A percentile compares a stretch with the other conserved stretches of the same genome.
Evolutionary conservation across 1,140 invertebrate species (phyloP).

Genomic region (Eueides isabella): DNA sequence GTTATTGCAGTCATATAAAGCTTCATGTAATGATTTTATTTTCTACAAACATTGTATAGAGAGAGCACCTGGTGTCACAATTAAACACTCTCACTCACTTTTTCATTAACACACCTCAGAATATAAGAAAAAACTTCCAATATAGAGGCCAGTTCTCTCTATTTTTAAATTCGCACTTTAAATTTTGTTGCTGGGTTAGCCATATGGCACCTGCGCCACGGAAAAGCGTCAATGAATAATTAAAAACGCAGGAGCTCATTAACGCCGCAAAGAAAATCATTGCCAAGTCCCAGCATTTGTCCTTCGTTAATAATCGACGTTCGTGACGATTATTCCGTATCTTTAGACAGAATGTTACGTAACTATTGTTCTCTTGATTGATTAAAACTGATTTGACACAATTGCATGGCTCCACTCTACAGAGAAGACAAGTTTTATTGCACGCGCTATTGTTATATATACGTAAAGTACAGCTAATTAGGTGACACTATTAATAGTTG

Average conservation of each 20-base stretch:
- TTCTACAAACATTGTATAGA: neutral
- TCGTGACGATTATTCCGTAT: slow-evolving; percentile 38
- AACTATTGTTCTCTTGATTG: slow-evolving; percentile 28
- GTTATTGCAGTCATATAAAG: neutral
- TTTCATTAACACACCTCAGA: neutral
- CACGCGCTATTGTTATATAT: slow-evolving; percentile 23
- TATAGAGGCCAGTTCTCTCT: too few relatives aligned
- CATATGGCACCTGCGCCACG: neutral
- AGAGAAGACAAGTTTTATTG: slow-evolving; percentile 25
- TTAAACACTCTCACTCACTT: neutral
- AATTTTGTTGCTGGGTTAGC: too few relatives aligned
- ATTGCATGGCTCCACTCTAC: slow-evolving; percentile 35
- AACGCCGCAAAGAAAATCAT: slow-evolving; percentile 50
- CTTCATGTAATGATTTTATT: neutral
- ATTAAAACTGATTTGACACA: slow-evolving; percentile 41
- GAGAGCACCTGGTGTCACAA: neutral
- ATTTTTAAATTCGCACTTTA: too few relatives aligned
- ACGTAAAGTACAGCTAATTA: slow-evolving; percentile 38
- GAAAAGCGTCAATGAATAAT: neutral
- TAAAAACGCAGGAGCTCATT: slow-evolving; percentile 11
- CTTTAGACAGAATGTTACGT: slow-evolving; percentile 16
- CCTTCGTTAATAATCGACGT: slow-evolving; percentile 41
- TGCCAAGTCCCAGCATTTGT: slow-evolving; percentile 51
- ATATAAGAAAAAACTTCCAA: neutral
- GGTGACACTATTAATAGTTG: slow-evolving; percentile 37